Evolutionary conservation across 1,140 invertebrate species (phyloP).

Genomic region (Leptonema lineaticorne): DNA sequence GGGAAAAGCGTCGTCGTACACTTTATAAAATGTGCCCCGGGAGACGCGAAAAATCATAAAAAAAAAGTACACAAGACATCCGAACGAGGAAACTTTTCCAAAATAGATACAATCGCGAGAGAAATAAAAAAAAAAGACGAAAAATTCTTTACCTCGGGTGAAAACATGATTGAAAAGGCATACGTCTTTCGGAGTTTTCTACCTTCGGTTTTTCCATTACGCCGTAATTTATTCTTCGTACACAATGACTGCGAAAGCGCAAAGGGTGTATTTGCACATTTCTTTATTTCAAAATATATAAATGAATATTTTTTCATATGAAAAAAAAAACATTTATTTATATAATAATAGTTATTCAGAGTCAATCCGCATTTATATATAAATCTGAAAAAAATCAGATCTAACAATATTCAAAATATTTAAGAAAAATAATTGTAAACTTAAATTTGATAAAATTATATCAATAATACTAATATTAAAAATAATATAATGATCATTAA

Average conservation of each 20-base stretch:
- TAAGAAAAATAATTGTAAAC: too few relatives aligned
- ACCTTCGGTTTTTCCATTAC: constrained; percentile 1
- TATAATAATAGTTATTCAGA: too few relatives aligned
- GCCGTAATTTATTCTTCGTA: neutral
- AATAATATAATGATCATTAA: too few relatives aligned
- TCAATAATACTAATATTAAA: too few relatives aligned
- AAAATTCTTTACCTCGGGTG: constrained; percentile 10
- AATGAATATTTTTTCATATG: too few relatives aligned
- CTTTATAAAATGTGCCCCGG: constrained; percentile 17
- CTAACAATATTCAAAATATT: too few relatives aligned
- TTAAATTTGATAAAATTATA: too few relatives aligned
- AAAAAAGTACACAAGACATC: constrained; percentile 22
- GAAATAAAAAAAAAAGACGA: constrained; percentile 14
- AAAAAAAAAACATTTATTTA: too few relatives aligned
- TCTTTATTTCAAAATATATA: too few relatives aligned
- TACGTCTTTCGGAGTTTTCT: too few relatives aligned
- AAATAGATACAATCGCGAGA: constrained; percentile 11
- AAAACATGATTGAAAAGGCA: neutral
- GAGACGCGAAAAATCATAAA: constrained; percentile 23
- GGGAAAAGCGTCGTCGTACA: neutral
- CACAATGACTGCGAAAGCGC: neutral
- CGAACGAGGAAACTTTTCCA: neutral
- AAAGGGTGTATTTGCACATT: neutral
- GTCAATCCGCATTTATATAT: too few relatives aligned
- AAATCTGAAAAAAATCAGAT: too few relatives aligned